Conservation (phyloP, 1,140 invertebrate species). For the Calosoma granatense region DNA sequence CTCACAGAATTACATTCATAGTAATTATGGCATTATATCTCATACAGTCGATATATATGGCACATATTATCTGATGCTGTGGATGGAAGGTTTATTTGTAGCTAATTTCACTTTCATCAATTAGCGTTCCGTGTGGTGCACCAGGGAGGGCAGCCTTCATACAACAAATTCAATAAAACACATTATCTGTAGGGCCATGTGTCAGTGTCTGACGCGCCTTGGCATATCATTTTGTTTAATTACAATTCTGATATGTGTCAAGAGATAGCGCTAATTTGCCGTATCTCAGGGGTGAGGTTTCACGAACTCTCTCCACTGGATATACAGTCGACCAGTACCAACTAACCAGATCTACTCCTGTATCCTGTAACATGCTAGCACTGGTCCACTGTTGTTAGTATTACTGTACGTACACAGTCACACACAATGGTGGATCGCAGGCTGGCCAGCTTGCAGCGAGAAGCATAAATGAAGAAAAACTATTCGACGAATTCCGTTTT, state of each 20-base stretch:
- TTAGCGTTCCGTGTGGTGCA: not conserved
- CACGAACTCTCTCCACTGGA: not conserved
- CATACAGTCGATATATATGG: no score
- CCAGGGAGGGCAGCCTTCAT: not conserved
- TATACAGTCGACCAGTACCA: not conserved
- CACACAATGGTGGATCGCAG: not conserved
- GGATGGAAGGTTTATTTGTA: no score
- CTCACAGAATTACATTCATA: no score
- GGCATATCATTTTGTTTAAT: constrained; percentile 9
- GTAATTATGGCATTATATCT: no score
- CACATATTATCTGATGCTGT: not conserved
- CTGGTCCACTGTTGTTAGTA: not conserved
- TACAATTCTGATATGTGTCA: constrained; percentile 9
- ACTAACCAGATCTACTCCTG: not conserved
- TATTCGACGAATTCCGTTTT: not conserved
- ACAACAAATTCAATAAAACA: constrained; percentile 7
- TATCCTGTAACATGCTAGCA: not conserved
- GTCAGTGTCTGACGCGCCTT: not conserved
- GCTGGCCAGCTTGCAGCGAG: not conserved
- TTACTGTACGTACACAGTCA: not conserved
- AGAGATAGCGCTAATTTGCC: constrained; percentile 4
- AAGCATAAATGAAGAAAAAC: constrained; percentile 1
- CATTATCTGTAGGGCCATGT: not conserved
- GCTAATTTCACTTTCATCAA: constrained; percentile 6
- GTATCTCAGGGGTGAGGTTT: constrained; percentile 3